Evolutionary conservation across 1,140 invertebrate genomes (phyloP).

Genomic region (Phymastichus coffea): DNA sequence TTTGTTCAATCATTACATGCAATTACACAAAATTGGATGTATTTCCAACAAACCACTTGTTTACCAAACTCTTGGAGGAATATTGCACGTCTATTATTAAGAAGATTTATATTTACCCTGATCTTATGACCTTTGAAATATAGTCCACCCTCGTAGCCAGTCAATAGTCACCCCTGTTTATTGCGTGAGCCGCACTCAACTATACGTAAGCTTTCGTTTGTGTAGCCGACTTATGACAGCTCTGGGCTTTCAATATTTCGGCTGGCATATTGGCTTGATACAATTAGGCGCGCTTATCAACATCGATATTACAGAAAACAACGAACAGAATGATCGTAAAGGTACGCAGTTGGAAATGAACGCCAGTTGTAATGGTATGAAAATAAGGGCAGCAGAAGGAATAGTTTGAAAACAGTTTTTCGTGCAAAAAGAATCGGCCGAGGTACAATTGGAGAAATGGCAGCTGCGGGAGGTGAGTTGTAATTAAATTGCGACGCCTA

Average conservation of each 20-base stretch:
- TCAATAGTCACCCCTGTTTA: slow-evolving; percentile 4
- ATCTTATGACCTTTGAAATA: slow-evolving; percentile 35
- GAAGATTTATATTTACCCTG: slow-evolving; percentile 35
- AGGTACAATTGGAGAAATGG: too few relatives aligned
- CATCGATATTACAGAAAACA: too few relatives aligned
- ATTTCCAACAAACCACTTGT: slow-evolving; percentile 15
- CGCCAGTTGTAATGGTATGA: too few relatives aligned
- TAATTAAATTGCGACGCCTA: background rate
- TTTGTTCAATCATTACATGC: too few relatives aligned
- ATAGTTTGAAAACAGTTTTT: background rate
- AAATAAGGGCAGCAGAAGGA: background rate
- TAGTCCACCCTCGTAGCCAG: background rate
- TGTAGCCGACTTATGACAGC: slow-evolving; percentile 1
- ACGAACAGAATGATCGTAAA: too few relatives aligned
- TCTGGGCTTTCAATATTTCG: background rate
- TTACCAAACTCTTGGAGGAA: slow-evolving; percentile 9
- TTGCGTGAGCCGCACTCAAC: background rate
- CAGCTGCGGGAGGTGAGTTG: too few relatives aligned
- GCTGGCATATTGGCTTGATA: slow-evolving; percentile 11
- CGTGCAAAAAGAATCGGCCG: too few relatives aligned
- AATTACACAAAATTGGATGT: slow-evolving; percentile 11
- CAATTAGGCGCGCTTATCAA: background rate
- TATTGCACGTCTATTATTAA: slow-evolving; percentile 22
- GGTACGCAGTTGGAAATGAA: too few relatives aligned
- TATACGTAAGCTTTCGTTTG: slow-evolving; percentile 10